Base-by-base conservation (phyloP, 1,140 invertebrate genomes). In the Zaprionus capensis region DNA sequence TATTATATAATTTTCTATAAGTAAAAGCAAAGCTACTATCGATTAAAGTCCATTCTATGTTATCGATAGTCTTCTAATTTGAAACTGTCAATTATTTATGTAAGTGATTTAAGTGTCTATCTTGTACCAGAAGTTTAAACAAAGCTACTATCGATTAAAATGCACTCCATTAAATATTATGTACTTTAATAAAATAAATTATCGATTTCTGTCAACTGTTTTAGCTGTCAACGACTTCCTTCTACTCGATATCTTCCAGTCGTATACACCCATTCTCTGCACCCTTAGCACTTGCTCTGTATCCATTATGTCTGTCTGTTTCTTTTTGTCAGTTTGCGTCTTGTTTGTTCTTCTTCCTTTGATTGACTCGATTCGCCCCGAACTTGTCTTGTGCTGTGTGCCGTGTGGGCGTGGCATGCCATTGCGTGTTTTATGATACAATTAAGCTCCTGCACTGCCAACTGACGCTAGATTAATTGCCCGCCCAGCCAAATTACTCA, bases 401-500 rank as follows among this genome's bases (percentile, higher is more conserved):
- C 31, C 44, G 4, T 12, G 11, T 12, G 11, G 51, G 14, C 68
- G 77, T 76, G 71, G 63, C 56, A 44, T 55, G 76, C 58, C 72
- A 62, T 77, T 80, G 67, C 77, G 71, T 81, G 85, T 78, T 87
- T 88, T 88, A 88, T 88, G 71, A 59, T 74, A 87, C 81, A 83
- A 88, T 83, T 88, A 83, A 88, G 83, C 78, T 63, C 63, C 64
- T 73, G 28, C 34, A 59, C 63, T 75, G 71, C 77, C 69, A 58
- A 56, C 68, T 41, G 76, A 17, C 46, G 49, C 79, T 59, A 81
- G 66, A 87, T 87, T 87, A 87, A 87, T 87, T 88, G 84, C 69
- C 66, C 73, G 81, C 85, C 67, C 70, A 78, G 68, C 81, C 84
- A 84, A 87, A 87, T 87, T 87, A 90, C 84, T 88, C 84, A 87